These are phyloP conservation scores for Chromobotia macracanthus DNA, from an alignment of 2,797 vertebrate genomes.

Conservation along the genomic window DNA sequence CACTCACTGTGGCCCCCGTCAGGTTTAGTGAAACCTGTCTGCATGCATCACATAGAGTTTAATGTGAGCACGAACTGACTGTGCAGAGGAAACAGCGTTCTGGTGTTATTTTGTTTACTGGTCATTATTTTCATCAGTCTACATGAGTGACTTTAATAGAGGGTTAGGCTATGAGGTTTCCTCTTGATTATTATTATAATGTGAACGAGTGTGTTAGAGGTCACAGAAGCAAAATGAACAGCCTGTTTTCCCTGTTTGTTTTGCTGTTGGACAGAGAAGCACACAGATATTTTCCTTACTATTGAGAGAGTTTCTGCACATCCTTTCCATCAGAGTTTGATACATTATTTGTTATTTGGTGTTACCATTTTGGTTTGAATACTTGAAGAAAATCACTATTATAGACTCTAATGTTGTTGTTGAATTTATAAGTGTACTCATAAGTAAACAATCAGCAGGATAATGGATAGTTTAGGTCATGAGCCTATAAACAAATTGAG, in stretches of 20 bases:
- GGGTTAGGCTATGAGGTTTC: slow-evolving; percentile 42
- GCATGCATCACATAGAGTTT: neutral
- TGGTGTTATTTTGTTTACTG: too few species aligned
- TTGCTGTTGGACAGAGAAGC: neutral
- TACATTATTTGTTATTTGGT: too few species aligned
- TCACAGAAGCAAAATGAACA: neutral
- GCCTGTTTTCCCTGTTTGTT: neutral
- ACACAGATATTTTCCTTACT: too few species aligned
- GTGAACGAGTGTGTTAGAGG: neutral
- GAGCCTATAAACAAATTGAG: too few species aligned
- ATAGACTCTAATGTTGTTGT: too few species aligned
- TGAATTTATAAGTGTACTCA: too few species aligned
- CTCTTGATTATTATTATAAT: slow-evolving; percentile 24
- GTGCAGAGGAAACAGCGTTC: slow-evolving; percentile 43
- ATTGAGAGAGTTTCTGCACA: too few species aligned
- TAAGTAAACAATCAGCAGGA: too few species aligned
- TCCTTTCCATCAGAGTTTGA: too few species aligned
- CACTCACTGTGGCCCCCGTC: neutral
- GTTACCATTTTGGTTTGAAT: too few species aligned
- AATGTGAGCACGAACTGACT: slow-evolving; percentile 44
- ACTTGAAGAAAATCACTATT: too few species aligned
- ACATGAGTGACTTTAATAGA: slow-evolving; percentile 51
- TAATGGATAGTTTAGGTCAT: too few species aligned
- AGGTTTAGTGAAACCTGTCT: slow-evolving; percentile 26
- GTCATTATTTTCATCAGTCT: slow-evolving; percentile 57